Conservation (phyloP, 2,113 vertebrate genomes). For the Cryptoleucopteryx plumbea region DNA sequence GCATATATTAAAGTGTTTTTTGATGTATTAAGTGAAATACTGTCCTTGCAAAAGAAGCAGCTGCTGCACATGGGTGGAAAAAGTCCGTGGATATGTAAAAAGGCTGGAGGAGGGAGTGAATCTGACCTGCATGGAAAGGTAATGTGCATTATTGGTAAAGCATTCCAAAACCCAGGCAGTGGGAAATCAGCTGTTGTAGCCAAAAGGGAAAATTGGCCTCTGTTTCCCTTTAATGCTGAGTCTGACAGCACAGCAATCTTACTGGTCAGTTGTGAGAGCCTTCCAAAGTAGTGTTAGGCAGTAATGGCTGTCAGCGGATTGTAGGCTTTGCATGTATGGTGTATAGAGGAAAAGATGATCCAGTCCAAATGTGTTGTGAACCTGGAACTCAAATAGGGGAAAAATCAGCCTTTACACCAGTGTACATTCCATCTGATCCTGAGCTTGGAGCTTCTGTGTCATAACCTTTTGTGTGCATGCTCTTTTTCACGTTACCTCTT, state of each 20-base stretch:
- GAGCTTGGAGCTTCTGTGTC: not conserved
- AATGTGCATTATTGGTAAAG: not conserved
- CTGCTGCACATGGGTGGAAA: not conserved
- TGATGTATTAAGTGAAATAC: not conserved
- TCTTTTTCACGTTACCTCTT: not conserved
- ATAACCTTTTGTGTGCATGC: not conserved
- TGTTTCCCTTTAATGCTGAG: not conserved
- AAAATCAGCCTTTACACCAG: not conserved
- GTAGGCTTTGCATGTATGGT: fast-evolving
- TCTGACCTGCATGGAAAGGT: not conserved
- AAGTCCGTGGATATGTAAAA: not conserved
- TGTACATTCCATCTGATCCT: not conserved
- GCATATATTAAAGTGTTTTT: not conserved
- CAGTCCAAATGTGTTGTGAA: not conserved
- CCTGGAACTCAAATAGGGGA: not conserved
- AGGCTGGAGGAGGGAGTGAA: not conserved
- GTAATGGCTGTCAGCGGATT: not conserved
- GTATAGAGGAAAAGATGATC: not conserved
- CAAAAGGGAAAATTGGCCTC: not conserved
- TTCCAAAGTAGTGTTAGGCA: not conserved
- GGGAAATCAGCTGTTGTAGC: not conserved
- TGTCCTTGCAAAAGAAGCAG: not conserved
- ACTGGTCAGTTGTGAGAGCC: not conserved
- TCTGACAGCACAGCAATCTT: not conserved
- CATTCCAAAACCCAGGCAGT: not conserved